Percentiles rank a stretch among this genome's conserved stretches.
These are phyloP conservation scores for Mesembrinibis cayennensis DNA, from an alignment of 2,113 vertebrate genomes.

Conservation along the genomic window DNA sequence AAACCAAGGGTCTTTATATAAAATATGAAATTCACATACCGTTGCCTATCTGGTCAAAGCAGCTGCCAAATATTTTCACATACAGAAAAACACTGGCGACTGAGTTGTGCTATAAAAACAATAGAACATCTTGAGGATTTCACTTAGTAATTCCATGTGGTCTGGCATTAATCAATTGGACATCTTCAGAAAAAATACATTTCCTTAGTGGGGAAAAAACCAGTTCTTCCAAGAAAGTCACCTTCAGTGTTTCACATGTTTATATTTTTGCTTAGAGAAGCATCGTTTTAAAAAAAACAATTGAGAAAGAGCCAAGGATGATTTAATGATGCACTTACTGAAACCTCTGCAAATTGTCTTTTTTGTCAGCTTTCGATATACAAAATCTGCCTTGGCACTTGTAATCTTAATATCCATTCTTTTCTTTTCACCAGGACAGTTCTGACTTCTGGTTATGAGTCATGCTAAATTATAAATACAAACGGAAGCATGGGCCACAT, in stretches of 20 bases:
- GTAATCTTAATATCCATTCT: slow-evolving; percentile 30
- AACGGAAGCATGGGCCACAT: neutral
- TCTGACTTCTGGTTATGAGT: slow-evolving; percentile 43
- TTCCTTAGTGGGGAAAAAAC: neutral
- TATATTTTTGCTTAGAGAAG: slow-evolving; percentile 71
- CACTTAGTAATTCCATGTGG: neutral
- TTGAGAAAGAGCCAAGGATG: slow-evolving; percentile 43
- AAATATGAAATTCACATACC: slow-evolving; percentile 5
- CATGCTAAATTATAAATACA: slow-evolving; percentile 44
- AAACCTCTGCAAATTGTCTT: slow-evolving; percentile 51
- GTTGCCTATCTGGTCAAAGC: neutral
- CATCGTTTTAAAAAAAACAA: neutral
- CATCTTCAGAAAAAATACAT: slow-evolving; percentile 48
- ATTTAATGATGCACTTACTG: slow-evolving; percentile 60
- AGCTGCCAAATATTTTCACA: slow-evolving; percentile 47
- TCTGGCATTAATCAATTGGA: slow-evolving; percentile 72
- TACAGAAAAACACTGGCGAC: slow-evolving; percentile 35
- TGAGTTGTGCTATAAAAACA: slow-evolving; percentile 62
- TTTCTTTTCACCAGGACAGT: slow-evolving; percentile 29
- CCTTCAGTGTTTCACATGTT: slow-evolving; percentile 61
- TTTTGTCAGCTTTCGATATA: slow-evolving; percentile 39
- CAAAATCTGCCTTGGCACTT: slow-evolving; percentile 50
- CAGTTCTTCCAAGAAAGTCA: slow-evolving; percentile 64
- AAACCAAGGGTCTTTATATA: neutral
- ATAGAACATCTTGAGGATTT: slow-evolving; percentile 50